Evolutionary conservation across 2,888 invertebrate species (phyloP), one percentile per base, ranked within the genome.

Genomic region (Pheosia tremula): DNA sequence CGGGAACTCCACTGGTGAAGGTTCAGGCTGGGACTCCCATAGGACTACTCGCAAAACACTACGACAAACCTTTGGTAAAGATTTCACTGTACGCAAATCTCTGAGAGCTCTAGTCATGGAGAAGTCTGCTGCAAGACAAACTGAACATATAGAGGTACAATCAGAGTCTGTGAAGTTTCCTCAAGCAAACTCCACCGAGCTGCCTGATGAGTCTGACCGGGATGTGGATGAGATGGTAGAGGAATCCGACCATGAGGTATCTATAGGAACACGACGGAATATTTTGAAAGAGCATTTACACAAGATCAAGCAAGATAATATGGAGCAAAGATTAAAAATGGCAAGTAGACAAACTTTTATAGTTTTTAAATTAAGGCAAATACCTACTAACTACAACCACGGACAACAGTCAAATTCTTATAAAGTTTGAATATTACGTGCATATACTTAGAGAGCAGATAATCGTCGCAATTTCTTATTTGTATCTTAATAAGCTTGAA

Each of bases 11-110:
- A 91, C 86, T 47, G 86, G 80, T 0, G 90, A 90, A 78, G 86
- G 87, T 2, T 92, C 93, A 0, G 89, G 87, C 0, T 93, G 93
- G 93, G 93, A 93, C 56, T 93, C 93, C 0, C 93, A 93, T 67
- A 86, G 91, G 67, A 87, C 86, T 0, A 90, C 91, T 0, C 79
- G 90, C 43, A 89, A 89, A 79, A 93, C 93, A 0, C 60, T 93
- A 13, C 78, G 93, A 39, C 85, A 88, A 68, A 93, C 93, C 1
- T 88, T 90, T 7, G 93, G 93, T 0, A 87, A 83, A 80, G 90
- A 91, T 64, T 88, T 89, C 56, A 87, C 88, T 1, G 84, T 84
- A 0, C 76, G 91, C 7, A 92, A 92, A 69, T 93, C 93, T 4
- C 70, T 93, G 63, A 72, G 93, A 24, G 79, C 93, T 0, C 69